A percentile compares a stretch with the other conserved stretches of the same genome.
Evolutionary conservation across 2,797 vertebrate genomes (phyloP).

Genomic region (Sorex maritimensis): DNA sequence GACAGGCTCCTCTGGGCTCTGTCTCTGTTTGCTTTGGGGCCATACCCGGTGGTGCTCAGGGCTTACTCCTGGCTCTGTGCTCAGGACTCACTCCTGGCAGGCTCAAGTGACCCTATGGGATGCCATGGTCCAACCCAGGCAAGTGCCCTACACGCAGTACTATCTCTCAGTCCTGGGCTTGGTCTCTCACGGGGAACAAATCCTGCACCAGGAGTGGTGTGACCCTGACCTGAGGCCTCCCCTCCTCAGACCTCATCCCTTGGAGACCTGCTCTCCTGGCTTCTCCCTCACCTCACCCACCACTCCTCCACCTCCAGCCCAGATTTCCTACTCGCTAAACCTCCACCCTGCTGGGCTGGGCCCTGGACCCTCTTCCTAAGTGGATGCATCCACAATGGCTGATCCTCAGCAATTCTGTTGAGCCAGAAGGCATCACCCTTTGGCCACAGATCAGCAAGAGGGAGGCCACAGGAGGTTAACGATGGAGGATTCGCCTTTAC

Average conservation of each 20-base stretch:
- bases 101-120: too few relatives aligned
- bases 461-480: background rate
- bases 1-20: background rate
- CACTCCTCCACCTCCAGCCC: background rate
- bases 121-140: too few relatives aligned
- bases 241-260: background rate
- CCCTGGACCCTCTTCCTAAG: background rate
- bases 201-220: background rate
- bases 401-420: background rate
- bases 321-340: too few relatives aligned
- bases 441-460: background rate
- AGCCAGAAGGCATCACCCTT: background rate
- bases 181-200: background rate
- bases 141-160: too few relatives aligned
- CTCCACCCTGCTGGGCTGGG: background rate
- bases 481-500: background rate
- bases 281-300: background rate
- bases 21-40: too few relatives aligned
- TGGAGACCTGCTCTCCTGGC: background rate
- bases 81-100: too few relatives aligned
- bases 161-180: too few relatives aligned
- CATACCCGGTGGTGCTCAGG: too few relatives aligned
- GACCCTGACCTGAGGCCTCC: background rate
- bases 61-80: too few relatives aligned
- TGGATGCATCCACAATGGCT: background rate